Evolutionary conservation across 2,113 vertebrate genomes (phyloP).

Genomic region (Oplegnathus fasciatus): DNA sequence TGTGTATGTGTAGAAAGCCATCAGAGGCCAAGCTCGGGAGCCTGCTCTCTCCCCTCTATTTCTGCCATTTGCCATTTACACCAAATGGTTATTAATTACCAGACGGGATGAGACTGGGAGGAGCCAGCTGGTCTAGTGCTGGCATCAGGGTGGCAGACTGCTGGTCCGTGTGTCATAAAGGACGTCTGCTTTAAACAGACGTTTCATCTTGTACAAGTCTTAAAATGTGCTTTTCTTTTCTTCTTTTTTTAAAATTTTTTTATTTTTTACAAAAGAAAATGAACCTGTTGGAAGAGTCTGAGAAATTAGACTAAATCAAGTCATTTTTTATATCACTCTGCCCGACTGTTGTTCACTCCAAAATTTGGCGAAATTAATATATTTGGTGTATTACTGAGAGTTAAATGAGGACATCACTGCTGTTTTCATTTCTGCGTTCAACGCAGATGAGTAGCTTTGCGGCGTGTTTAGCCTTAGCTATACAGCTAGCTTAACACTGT

Average conservation of each 20-base stretch:
- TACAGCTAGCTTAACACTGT: background rate
- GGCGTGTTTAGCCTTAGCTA: background rate
- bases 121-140: background rate
- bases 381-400: background rate
- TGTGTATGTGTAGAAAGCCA: constrained; percentile 1
- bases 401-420: too few relatives aligned
- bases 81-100: constrained; percentile 96
- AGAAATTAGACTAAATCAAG: background rate
- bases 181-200: background rate
- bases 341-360: background rate
- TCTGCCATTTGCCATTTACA: constrained; percentile 88
- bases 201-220: background rate
- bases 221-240: background rate
- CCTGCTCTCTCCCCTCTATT: background rate
- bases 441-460: background rate
- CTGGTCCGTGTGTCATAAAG: background rate
- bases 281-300: background rate
- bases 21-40: constrained; percentile 18
- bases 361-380: too few relatives aligned
- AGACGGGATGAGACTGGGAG: constrained; percentile 83
- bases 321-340: background rate
- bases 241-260: background rate
- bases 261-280: background rate
- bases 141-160: constrained; percentile 25
- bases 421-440: too few relatives aligned